Conservation (phyloP, 64 coral and sea anemone species). For the Actinia equina region DNA sequence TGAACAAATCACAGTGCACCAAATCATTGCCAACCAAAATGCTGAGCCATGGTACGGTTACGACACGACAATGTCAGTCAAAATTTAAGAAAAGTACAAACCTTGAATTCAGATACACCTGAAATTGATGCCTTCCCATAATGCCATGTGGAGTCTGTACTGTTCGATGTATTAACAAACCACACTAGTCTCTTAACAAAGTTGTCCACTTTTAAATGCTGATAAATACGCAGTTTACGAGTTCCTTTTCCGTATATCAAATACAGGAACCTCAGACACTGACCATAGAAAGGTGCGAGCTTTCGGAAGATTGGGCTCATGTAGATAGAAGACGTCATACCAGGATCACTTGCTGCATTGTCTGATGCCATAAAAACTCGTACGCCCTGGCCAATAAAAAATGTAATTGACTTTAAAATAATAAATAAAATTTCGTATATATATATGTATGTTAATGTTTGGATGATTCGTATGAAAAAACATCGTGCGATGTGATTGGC, state of each 20-base stretch:
- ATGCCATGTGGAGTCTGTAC: not conserved
- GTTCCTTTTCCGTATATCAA: not conserved
- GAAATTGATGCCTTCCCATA: not conserved
- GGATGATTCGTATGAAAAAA: too few relatives aligned
- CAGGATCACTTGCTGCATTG: not conserved
- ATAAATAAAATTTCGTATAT: too few relatives aligned
- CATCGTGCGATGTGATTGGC: too few relatives aligned
- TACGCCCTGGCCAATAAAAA: not conserved
- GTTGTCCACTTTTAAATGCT: constrained; percentile 17
- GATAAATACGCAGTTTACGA: constrained; percentile 19
- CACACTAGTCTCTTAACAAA: constrained; percentile 21
- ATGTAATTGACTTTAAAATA: too few relatives aligned
- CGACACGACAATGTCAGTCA: too few relatives aligned
- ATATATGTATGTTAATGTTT: too few relatives aligned
- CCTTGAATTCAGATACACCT: not conserved
- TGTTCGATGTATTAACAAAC: not conserved
- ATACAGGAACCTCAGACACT: not conserved
- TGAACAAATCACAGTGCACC: too few relatives aligned
- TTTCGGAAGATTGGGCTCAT: not conserved
- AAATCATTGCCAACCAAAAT: too few relatives aligned
- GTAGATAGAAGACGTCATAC: not conserved
- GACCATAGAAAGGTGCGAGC: not conserved
- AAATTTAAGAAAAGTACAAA: not conserved
- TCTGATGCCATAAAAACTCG: not conserved
- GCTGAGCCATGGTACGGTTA: too few relatives aligned